Evolutionary conservation across 2,888 invertebrate genomes (phyloP), one percentile per base, ranked within the genome.

Genomic region (Coecobrya sp.): DNA sequence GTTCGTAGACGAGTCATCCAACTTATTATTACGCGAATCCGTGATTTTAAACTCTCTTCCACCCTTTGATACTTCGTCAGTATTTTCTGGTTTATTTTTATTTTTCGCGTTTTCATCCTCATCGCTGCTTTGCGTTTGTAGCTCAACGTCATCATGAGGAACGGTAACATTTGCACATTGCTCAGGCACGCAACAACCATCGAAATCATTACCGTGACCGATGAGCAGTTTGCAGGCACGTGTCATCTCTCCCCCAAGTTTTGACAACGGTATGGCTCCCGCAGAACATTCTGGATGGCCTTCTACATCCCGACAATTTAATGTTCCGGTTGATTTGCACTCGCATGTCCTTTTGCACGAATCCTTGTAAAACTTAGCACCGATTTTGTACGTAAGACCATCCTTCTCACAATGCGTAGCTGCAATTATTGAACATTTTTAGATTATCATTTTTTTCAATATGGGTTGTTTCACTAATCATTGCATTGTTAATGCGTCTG

Each of bases 121-220:
- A 62, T 93, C 91, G 86, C 92, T 92, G 30, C 73, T 89, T 55
- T 89, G 82, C 16, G 79, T 89, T 89, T 84, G 90, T 49, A 90
- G 76, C 30, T 90, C 85, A 22, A 90, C 62, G 22, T 90, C 90
- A 62, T 85, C 90, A 55, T 90, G 59, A 19, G 90, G 73, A 30
- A 90, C 85, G 16, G 94, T 94, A 11, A 93, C 94, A 65, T 94
- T 94, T 62, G 92, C 92, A 87, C 95, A 95, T 62, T 92, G 90
- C 55, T 94, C 92, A 5, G 95, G 95, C 52, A 95, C 94, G 59
- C 95, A 95, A 81, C 95, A 95, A 10, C 95, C 95, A 84, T 95
- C 94, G 86, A 94, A 95, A 19, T 93, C 68, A 8, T 87, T 89
- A 36, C 93, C 93, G 70, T 94, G 93, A 27, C 94, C 94, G 42